Evolutionary conservation across 1,140 invertebrate genomes (phyloP), one percentile per base, ranked within the genome.

Genomic region (Hycleus cichorii): DNA sequence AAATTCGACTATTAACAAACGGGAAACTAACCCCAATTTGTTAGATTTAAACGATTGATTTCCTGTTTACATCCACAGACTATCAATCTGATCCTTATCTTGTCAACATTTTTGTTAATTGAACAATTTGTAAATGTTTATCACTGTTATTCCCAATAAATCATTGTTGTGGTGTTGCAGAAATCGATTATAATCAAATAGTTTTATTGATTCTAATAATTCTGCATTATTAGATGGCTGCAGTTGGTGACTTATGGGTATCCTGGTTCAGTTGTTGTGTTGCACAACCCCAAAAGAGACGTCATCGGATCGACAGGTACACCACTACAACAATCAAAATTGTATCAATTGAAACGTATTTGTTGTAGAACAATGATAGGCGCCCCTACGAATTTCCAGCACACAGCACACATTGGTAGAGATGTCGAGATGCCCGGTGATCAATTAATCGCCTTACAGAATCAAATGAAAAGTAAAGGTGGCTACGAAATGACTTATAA

Each of bases 361-460:
- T 32, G n/a, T 46, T 64, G 7, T 47, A 73, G 87, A 12, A 87
- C 86, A 27, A 90, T 90, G 88, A 91, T 91, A 63, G 87, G 89
- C 27, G 79, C 81, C 25, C 89, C 89, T 7, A 90, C 86, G 57
- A 86, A 91, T 72, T 91, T 91, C 72, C 81, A 86, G 59, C 89
- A 91, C 70, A 89, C 88, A 2, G 87, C 82, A 3, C 89, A 91
- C 69, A 87, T 91, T 69, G 82, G 89, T 12, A 87, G 86, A 49
- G 89, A 91, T 70, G 76, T 86, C 10, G 81, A 84, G 64, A 77
- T 83, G 76, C 80, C 77, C 10, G 80, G 77, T 64, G 79, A 81
- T 39, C 78, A 85, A 66, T 73, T 87, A 47, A 77, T 78, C 11
- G 81, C 82, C 2, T 76, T 89, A 52, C 85, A 88, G 66, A 82